A percentile compares a stretch with the other conserved stretches of the same genome.
These are phyloP conservation scores for Ridgeia piscesae DNA, from an alignment of 1,140 invertebrate species.

Conservation along the genomic window DNA sequence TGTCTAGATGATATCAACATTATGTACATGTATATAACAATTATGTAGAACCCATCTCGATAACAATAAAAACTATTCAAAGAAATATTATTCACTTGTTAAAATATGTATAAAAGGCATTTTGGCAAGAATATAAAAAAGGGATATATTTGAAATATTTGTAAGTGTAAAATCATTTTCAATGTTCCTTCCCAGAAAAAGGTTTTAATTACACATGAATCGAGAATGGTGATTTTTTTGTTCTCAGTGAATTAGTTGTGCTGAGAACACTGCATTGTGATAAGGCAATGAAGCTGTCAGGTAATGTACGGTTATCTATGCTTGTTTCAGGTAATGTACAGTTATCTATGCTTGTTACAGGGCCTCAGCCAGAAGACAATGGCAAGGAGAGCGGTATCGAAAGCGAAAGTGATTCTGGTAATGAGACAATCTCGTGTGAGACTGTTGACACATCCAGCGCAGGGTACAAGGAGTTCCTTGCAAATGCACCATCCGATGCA, in stretches of 20 bases:
- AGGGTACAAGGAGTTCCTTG: background rate
- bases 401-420: constrained; percentile 32
- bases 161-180: no score
- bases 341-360: background rate
- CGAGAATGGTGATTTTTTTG: constrained; percentile 2
- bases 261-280: background rate
- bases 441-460: constrained; percentile 28
- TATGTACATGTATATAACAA: no score
- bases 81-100: no score
- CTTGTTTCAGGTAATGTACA: background rate
- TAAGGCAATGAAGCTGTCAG: no score
- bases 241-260: background rate
- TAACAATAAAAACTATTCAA: no score
- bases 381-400: constrained; percentile 27
- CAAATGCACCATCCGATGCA: background rate
- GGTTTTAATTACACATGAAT: no score
- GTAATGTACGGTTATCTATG: background rate
- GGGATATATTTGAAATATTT: no score
- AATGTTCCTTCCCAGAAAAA: no score
- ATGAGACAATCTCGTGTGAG: constrained; percentile 33
- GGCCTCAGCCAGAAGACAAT: background rate
- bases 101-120: no score
- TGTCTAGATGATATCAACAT: no score
- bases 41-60: no score
- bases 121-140: no score